A percentile compares a stretch with the other conserved stretches of the same genome.
Evolutionary conservation across 2,113 vertebrate genomes (phyloP).

Genomic region (Spea bombifrons): DNA sequence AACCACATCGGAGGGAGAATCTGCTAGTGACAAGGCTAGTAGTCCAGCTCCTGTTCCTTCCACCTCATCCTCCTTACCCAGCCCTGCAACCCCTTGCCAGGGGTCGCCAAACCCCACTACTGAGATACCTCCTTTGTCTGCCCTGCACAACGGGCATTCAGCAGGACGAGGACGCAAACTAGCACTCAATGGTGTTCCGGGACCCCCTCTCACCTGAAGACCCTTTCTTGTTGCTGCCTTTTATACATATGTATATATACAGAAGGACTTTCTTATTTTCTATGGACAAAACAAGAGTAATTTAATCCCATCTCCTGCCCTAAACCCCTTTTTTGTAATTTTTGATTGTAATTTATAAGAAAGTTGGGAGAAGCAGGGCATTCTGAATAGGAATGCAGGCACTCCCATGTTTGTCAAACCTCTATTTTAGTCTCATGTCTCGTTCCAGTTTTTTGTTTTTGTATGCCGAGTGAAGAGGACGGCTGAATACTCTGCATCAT

Average conservation of each 20-base stretch:
- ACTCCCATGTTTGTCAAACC: not conserved
- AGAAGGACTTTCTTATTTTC: constrained; percentile 71
- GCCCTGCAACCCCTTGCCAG: constrained; percentile 65
- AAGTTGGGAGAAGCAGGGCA: not conserved
- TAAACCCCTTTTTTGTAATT: constrained; percentile 12
- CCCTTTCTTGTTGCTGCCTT: constrained; percentile 38
- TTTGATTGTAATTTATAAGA: constrained; percentile 42
- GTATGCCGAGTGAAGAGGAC: constrained; percentile 12
- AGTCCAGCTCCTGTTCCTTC: constrained; percentile 73
- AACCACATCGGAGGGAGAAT: constrained; percentile 85
- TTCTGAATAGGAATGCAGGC: not conserved
- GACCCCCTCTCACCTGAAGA: constrained; percentile 74
- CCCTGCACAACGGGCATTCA: constrained; percentile 65
- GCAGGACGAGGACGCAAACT: constrained; percentile 72
- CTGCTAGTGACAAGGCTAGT: constrained; percentile 84
- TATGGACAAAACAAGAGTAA: constrained; percentile 65
- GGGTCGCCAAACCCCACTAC: constrained; percentile 63
- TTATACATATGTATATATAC: constrained; percentile 70
- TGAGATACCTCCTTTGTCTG: constrained; percentile 60
- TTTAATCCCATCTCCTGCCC: constrained; percentile 56
- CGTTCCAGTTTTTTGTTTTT: not conserved
- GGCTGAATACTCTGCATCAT: not conserved
- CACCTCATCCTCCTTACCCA: constrained; percentile 73
- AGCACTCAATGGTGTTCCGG: constrained; percentile 72
- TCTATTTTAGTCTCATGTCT: not conserved